Percentiles rank a stretch among this genome's conserved stretches.
phyloP scores from a whole-genome alignment of 2,888 invertebrate species.

The Amphipoea lucens region DNA sequence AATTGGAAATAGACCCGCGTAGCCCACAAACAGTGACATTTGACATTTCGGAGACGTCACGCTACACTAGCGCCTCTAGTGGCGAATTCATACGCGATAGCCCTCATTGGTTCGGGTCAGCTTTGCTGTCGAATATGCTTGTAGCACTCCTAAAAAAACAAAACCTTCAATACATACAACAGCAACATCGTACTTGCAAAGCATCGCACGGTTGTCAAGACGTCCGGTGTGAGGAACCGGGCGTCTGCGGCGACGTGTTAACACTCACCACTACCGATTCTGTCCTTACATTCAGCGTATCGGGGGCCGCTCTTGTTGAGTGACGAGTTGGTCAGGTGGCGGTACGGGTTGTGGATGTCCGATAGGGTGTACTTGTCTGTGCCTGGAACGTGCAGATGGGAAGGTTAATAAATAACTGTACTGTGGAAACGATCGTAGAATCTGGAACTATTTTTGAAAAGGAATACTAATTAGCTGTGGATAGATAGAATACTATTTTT shows the following conservation, averaged over 20 bases:
- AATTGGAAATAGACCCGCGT: background rate
- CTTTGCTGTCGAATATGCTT: background rate
- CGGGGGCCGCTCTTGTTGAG: slow-evolving; percentile 96
- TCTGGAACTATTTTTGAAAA: background rate
- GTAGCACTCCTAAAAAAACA: background rate
- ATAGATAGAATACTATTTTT: no score
- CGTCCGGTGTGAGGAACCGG: slow-evolving; percentile 54
- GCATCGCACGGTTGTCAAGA: slow-evolving; percentile 50
- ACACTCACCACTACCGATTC: slow-evolving; percentile 93
- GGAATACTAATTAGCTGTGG: background rate
- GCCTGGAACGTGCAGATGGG: slow-evolving; percentile 88
- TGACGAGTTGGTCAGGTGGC: slow-evolving; percentile 97
- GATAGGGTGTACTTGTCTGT: slow-evolving; percentile 96
- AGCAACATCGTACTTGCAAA: slow-evolving; percentile 47
- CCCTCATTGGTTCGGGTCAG: background rate
- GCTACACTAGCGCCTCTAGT: background rate
- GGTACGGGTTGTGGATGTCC: slow-evolving; percentile 95
- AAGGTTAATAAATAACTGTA: background rate
- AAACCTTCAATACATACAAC: slow-evolving; percentile 51
- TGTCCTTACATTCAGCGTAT: slow-evolving; percentile 95
- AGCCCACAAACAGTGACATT: background rate
- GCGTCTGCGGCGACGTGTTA: slow-evolving; percentile 69
- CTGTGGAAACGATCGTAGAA: background rate
- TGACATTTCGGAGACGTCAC: background rate
- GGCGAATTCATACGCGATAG: background rate